These are phyloP conservation scores for Mnemiopsis leidyi DNA, from an alignment of 37 sponge, comb jelly and placozoan species.

Conservation along the genomic window DNA sequence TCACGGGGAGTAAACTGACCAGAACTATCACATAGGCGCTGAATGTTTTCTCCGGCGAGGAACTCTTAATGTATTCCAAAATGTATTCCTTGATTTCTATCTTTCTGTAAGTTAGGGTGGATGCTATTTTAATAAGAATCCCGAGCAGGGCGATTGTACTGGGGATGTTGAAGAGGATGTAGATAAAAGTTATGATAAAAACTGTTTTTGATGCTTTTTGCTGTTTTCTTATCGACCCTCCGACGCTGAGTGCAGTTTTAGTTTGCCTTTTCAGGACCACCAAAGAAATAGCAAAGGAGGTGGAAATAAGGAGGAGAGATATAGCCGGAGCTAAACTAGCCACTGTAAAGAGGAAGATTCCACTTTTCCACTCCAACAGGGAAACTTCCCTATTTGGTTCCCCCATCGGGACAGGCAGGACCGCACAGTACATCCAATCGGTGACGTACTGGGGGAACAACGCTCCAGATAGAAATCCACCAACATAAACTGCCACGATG, in stretches of 20 bases:
- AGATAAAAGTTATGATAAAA: neutral
- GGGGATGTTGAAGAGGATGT: constrained; percentile 20
- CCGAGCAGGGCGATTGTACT: constrained; percentile 5
- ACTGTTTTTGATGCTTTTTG: neutral
- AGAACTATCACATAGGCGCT: neutral
- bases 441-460: neutral
- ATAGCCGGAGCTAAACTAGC: neutral
- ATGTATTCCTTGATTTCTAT: neutral
- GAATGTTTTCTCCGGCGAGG: neutral
- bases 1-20: neutral
- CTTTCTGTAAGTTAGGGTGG: neutral
- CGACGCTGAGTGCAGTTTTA: neutral
- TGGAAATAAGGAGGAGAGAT: neutral
- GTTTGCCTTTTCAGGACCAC: neutral
- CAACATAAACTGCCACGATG: neutral
- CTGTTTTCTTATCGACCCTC: neutral
- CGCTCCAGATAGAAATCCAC: neutral
- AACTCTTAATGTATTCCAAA: neutral
- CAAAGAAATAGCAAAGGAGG: neutral
- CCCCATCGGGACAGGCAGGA: neutral
- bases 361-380: neutral
- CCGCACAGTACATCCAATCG: constrained; percentile 9
- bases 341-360: neutral
- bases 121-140: neutral
- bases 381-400: neutral